These are phyloP conservation scores for Neodontobutis hainanensis DNA, from an alignment of 2,113 vertebrate species.

Conservation along the genomic window DNA sequence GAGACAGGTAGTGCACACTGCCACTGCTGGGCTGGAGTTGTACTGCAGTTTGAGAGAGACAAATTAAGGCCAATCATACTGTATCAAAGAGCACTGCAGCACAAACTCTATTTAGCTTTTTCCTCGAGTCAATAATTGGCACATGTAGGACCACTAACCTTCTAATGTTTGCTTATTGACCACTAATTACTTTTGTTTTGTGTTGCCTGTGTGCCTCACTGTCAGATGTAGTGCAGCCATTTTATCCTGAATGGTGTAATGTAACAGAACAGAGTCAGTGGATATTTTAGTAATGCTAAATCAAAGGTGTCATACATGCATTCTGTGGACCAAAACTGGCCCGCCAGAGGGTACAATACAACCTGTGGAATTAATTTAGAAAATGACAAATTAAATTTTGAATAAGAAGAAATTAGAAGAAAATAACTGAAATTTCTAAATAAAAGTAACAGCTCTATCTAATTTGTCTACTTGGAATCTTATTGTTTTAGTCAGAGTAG, in stretches of 20 bases:
- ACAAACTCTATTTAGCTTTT: slow-evolving; percentile 11
- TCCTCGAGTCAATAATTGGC: neutral
- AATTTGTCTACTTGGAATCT: too few relatives aligned
- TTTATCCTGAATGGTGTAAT: slow-evolving; percentile 23
- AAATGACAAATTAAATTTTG: too few relatives aligned
- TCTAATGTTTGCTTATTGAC: slow-evolving; percentile 21
- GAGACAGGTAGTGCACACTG: slow-evolving; percentile 79
- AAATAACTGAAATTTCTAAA: too few relatives aligned
- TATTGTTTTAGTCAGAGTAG: too few relatives aligned
- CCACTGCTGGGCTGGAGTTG: slow-evolving; percentile 65
- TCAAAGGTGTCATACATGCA: too few relatives aligned
- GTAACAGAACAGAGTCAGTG: slow-evolving; percentile 4
- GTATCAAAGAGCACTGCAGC: slow-evolving; percentile 1
- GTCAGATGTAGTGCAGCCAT: slow-evolving; percentile 21
- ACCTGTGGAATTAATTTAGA: too few relatives aligned
- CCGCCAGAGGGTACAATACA: too few relatives aligned
- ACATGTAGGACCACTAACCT: slow-evolving; percentile 32
- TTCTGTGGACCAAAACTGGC: too few relatives aligned
- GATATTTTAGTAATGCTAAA: neutral
- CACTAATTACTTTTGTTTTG: slow-evolving; percentile 28
- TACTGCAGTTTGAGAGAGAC: slow-evolving; percentile 53
- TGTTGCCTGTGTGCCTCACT: slow-evolving; percentile 1
- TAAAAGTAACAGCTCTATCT: too few relatives aligned
- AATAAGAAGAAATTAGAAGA: too few relatives aligned
- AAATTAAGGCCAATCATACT: slow-evolving; percentile 8